Evolutionary conservation across 2,888 invertebrate species (phyloP).

Genomic region (Drosophila pseudotalamancana): DNA sequence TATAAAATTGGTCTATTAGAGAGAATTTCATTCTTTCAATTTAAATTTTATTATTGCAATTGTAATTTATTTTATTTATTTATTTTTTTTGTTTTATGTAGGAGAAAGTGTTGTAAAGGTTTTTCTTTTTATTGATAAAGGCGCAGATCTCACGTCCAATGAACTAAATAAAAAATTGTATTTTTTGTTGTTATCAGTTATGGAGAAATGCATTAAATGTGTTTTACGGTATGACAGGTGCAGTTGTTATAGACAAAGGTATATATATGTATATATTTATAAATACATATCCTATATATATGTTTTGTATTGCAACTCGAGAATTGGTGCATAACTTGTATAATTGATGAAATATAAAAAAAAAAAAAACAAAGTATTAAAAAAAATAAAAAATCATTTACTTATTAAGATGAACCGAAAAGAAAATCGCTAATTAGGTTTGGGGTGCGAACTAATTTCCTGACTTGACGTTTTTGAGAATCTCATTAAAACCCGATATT

Average conservation of each 20-base stretch:
- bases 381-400: no score
- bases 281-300: neutral
- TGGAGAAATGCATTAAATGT: constrained; percentile 20
- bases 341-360: no score
- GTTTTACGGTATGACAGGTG: constrained; percentile 34
- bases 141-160: constrained; percentile 50
- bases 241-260: constrained; percentile 4
- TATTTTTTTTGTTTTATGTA: constrained; percentile 3
- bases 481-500: no score
- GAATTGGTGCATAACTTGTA: neutral
- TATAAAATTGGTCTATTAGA: constrained; percentile 32
- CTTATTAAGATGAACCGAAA: no score
- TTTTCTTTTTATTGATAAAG: constrained; percentile 21
- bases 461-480: no score
- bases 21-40: constrained; percentile 25
- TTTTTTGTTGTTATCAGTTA: constrained; percentile 18
- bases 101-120: constrained; percentile 50
- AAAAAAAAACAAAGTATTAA: no score
- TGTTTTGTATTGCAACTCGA: no score
- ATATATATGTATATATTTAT: neutral
- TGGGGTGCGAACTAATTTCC: no score
- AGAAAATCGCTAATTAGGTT: no score
- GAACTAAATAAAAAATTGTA: constrained; percentile 9
- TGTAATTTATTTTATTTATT: constrained; percentile 5
- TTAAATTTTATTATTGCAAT: constrained; percentile 4